Evolutionary conservation across 2,797 vertebrate genomes (phyloP).

Genomic region (Vireo griseus): DNA sequence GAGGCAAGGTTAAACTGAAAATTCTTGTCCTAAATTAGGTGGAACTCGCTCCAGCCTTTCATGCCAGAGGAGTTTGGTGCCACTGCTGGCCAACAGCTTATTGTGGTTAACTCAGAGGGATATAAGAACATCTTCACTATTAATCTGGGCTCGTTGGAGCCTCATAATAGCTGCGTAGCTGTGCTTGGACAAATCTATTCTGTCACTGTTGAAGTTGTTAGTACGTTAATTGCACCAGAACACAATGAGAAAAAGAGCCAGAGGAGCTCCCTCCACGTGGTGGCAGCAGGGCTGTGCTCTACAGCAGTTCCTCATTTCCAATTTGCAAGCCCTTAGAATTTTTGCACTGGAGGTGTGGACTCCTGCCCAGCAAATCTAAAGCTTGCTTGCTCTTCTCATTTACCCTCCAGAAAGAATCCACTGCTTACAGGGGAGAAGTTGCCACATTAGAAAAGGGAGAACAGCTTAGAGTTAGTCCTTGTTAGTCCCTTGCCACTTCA

Average conservation of each 20-base stretch:
- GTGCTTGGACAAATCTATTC: neutral
- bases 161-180: neutral
- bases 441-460: neutral
- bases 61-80: neutral
- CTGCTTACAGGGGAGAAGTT: neutral
- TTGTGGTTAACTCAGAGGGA: neutral
- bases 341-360: neutral
- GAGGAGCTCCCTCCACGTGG: slow-evolving; percentile 61
- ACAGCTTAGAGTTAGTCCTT: neutral
- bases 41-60: neutral
- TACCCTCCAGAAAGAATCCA: neutral
- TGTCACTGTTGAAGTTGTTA: neutral
- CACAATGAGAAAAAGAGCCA: neutral
- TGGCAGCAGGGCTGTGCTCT: slow-evolving; percentile 58
- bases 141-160: neutral
- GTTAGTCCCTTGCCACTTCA: neutral
- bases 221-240: neutral
- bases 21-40: neutral
- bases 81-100: neutral
- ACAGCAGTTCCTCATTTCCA: neutral
- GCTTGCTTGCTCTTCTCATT: slow-evolving; percentile 6
- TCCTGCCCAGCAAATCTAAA: slow-evolving; percentile 23
- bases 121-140: neutral
- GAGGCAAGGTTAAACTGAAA: slow-evolving; percentile 4
- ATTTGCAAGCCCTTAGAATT: neutral